Base-by-base conservation (phyloP, 1,140 invertebrate species). In the Nebria ingens region DNA sequence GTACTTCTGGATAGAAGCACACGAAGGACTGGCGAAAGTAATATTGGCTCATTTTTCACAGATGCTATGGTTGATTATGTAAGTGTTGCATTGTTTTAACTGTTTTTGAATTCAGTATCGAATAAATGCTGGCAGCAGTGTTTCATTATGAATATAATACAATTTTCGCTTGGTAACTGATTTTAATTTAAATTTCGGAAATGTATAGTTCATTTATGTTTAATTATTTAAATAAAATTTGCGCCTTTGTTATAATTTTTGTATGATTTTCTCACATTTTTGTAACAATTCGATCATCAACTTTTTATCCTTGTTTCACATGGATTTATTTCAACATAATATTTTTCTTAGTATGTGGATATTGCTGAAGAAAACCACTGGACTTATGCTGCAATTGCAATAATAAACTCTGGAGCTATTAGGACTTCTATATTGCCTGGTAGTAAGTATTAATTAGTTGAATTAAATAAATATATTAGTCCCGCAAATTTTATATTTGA, bases 31-130 rank as follows among this genome's bases (percentile, higher is more conserved):
- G 62, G 62, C 0, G 88, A 91, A 68, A 91, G 87, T 63, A 89
- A 86, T 58, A 65, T 91, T 29, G 88, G 86, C 13, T 88, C 83
- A 65, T 77, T 87, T 15, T 77, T 89, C 25, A 79, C 84, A 4
- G 86, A 90, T 58, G 80, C 85, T 0, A 82, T 85, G 70, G 73
- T 88, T 21, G 71, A 85, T 65, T 59, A 68, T 20, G 77, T 79
- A 62, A 62, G 72, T 69, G 38, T 20, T 55, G n/a, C 34, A 51
- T 25, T 55, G 2, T 60, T 60, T 58, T 25, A 52, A 42, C 19
- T 55, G 29, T 53, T 55, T 56, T 67, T 66, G 34, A 29, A 50
- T 50, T n/a, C n/a, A n/a, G n/a, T n/a, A n/a, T n/a, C n/a, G n/a
- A n/a, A n/a, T n/a, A n/a, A n/a, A n/a, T n/a, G n/a, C n/a, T n/a